Conservation (phyloP, 2,113 vertebrate species). For the Tautogolabrus adspersus region DNA sequence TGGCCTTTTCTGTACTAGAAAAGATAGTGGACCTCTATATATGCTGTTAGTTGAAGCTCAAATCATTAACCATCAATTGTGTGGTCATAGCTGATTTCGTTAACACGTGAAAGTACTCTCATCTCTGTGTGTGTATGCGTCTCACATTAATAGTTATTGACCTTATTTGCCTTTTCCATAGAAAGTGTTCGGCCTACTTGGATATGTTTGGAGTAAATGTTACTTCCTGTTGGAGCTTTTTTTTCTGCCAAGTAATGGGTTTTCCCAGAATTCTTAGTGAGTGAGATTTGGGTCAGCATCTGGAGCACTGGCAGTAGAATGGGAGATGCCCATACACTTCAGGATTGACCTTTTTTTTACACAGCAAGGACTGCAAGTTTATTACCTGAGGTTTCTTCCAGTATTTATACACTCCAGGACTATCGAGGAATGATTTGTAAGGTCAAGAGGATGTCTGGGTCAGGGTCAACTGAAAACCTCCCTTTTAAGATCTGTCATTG, state of each 20-base stretch:
- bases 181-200: conserved; percentile 13
- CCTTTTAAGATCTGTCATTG: too few relatives aligned
- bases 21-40: conserved; percentile 26
- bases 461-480: too few relatives aligned
- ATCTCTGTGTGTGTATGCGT: too few relatives aligned
- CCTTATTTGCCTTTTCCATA: neutral
- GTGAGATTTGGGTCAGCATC: conserved; percentile 66
- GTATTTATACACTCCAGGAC: too few relatives aligned
- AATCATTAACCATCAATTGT: neutral
- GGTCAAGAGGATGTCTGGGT: too few relatives aligned
- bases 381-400: too few relatives aligned
- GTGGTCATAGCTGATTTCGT: neutral
- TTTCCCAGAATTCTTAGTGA: conserved; percentile 24
- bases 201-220: conserved; percentile 14
- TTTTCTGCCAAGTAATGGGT: conserved; percentile 20
- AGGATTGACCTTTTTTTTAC: neutral
- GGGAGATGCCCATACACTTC: conserved; percentile 11
- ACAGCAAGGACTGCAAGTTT: neutral
- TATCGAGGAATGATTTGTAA: too few relatives aligned
- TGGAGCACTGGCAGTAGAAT: conserved; percentile 49
- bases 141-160: neutral
- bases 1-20: conserved; percentile 78
- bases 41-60: neutral
- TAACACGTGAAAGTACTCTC: neutral
- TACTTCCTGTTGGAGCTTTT: neutral